These are phyloP conservation scores for Tyrophagus putrescentiae DNA, from an alignment of 1,140 invertebrate genomes.

Conservation along the genomic window DNA sequence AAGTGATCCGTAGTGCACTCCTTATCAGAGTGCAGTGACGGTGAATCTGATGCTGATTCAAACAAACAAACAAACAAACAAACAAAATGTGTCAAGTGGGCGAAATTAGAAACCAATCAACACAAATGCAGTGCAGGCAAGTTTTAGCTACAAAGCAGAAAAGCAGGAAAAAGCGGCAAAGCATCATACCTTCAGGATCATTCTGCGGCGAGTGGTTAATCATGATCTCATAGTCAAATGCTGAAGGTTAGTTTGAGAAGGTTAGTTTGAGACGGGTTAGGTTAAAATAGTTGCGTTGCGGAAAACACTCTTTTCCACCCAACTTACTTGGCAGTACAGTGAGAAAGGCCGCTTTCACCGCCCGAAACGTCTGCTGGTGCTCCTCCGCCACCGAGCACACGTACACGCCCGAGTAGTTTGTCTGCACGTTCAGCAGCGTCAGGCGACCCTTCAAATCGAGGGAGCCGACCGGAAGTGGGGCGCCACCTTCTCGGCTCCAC, in stretches of 20 bases:
- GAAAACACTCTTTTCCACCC: background rate
- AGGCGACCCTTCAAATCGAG: slow-evolving; percentile 55
- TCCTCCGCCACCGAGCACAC: slow-evolving; percentile 56
- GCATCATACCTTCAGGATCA: slow-evolving; percentile 14
- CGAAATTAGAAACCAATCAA: slow-evolving; percentile 1
- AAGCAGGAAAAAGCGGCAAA: background rate
- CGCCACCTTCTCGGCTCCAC: slow-evolving; percentile 54
- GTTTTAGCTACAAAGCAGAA: background rate
- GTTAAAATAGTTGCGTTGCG: background rate
- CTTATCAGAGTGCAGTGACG: too few relatives aligned
- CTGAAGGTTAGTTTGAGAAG: background rate
- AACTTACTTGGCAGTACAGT: slow-evolving; percentile 56
- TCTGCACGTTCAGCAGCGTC: slow-evolving; percentile 65
- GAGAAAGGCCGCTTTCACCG: slow-evolving; percentile 44
- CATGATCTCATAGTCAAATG: slow-evolving; percentile 15
- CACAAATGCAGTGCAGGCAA: background rate
- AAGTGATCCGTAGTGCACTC: slow-evolving; percentile 89
- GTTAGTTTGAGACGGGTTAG: background rate
- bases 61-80: background rate
- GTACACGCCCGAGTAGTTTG: slow-evolving; percentile 58
- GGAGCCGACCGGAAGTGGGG: slow-evolving; percentile 51
- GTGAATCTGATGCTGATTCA: slow-evolving; percentile 45
- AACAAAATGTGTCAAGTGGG: background rate
- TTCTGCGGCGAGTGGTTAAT: slow-evolving; percentile 16
- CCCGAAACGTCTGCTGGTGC: slow-evolving; percentile 36